phyloP scores from a whole-genome alignment of 2,888 invertebrate genomes.

The Agrotis clavis region DNA sequence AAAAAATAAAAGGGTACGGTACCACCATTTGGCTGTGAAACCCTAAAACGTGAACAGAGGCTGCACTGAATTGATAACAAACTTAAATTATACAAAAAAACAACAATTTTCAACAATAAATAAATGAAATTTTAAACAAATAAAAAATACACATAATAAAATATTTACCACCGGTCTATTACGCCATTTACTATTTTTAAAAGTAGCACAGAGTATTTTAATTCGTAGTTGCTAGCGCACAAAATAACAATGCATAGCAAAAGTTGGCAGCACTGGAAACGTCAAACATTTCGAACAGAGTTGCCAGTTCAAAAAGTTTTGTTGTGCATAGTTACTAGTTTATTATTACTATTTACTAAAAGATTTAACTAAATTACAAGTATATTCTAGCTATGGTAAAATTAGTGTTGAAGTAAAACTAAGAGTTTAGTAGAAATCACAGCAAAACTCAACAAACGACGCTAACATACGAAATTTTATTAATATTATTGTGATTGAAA shows the following conservation, averaged over 20 bases:
- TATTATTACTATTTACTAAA: conserved; percentile 31
- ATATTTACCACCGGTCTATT: conserved; percentile 49
- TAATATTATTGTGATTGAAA: conserved; percentile 68
- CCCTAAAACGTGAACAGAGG: conserved; percentile 22
- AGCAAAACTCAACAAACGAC: conserved; percentile 80
- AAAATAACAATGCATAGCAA: conserved; percentile 46
- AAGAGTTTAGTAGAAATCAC: conserved; percentile 84
- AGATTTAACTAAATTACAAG: conserved; percentile 40
- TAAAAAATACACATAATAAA: conserved; percentile 27
- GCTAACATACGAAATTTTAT: conserved; percentile 52
- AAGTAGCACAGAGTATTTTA: conserved; percentile 64
- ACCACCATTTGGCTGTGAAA: background rate
- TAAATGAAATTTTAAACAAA: conserved; percentile 39
- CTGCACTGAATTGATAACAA: conserved; percentile 58
- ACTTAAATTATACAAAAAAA: conserved; percentile 60
- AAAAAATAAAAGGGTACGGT: background rate
- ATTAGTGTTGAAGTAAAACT: conserved; percentile 54
- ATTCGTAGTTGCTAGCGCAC: conserved; percentile 48
- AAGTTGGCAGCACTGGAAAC: conserved; percentile 44
- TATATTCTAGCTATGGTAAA: conserved; percentile 58
- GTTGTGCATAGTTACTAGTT: conserved; percentile 20
- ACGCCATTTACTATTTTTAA: conserved; percentile 46
- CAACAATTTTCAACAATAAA: conserved; percentile 58
- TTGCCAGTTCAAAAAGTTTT: conserved; percentile 27
- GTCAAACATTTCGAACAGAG: conserved; percentile 12